Evolutionary conservation across 2,888 invertebrate genomes (phyloP).

Genomic region (Pammene aurita): DNA sequence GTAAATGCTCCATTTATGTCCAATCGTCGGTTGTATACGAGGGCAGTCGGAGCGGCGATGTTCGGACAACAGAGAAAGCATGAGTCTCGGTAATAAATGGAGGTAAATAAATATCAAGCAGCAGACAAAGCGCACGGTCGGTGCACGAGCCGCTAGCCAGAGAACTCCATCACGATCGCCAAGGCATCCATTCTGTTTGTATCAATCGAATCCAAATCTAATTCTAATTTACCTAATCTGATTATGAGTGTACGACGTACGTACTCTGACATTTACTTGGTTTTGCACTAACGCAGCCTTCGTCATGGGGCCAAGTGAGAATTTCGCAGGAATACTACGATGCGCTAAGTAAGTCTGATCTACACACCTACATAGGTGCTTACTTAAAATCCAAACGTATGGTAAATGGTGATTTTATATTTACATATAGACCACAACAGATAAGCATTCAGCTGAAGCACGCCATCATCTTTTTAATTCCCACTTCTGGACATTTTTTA

Average conservation of each 20-base stretch:
- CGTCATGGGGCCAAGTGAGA: too few species aligned
- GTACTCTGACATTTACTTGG: neutral
- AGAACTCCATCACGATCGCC: slow-evolving; percentile 33
- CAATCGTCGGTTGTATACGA: slow-evolving; percentile 44
- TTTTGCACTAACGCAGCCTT: neutral
- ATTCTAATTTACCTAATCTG: neutral
- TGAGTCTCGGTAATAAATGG: slow-evolving; percentile 58
- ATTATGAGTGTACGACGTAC: neutral
- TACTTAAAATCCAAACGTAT: too few species aligned
- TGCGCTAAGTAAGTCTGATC: too few species aligned
- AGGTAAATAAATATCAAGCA: slow-evolving; percentile 53
- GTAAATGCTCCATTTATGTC: slow-evolving; percentile 57
- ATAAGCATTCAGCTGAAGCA: too few species aligned
- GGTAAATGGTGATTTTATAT: too few species aligned
- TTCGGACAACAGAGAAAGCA: slow-evolving; percentile 60
- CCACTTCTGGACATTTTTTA: too few species aligned
- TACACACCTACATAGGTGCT: too few species aligned
- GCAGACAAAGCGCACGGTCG: slow-evolving; percentile 45
- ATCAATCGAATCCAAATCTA: slow-evolving; percentile 6
- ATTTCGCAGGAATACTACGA: too few species aligned
- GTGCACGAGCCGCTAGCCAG: slow-evolving; percentile 17
- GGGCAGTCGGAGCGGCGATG: slow-evolving; percentile 48
- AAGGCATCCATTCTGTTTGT: slow-evolving; percentile 15
- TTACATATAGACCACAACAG: too few species aligned
- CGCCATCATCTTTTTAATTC: too few species aligned